Evolutionary conservation across 2,797 vertebrate species (phyloP).

Genomic region (Cottoperca gobio): DNA sequence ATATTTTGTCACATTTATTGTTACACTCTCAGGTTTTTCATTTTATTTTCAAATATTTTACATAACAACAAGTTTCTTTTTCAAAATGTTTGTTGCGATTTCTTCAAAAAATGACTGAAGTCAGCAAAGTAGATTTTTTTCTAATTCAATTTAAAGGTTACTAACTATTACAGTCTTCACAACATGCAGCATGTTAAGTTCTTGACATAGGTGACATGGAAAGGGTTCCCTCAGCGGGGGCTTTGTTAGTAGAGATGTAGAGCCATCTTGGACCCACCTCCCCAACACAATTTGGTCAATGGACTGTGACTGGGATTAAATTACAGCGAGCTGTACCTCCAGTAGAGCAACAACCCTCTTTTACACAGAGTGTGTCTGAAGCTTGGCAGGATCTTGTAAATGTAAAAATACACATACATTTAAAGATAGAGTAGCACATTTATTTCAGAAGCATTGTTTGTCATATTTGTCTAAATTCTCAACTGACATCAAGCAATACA

Average conservation of each 20-base stretch:
- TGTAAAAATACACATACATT: neutral
- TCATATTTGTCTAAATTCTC: too few species aligned
- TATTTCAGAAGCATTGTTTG: too few species aligned
- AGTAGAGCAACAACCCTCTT: neutral
- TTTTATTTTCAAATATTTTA: neutral
- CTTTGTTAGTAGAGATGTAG: conserved; percentile 12
- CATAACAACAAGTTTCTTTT: neutral
- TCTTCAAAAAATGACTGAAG: neutral
- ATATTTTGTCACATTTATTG: neutral
- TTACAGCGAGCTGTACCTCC: conserved; percentile 17
- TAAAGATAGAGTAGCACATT: neutral
- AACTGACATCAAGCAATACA: too few species aligned
- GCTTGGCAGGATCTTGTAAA: conserved; percentile 6
- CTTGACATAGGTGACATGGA: neutral
- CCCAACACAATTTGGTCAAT: neutral
- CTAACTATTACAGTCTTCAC: neutral
- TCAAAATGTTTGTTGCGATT: neutral
- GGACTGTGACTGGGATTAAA: conserved; percentile 26
- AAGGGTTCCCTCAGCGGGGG: neutral
- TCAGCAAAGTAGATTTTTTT: neutral
- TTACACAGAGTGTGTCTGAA: neutral
- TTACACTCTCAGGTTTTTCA: neutral
- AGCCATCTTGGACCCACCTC: neutral
- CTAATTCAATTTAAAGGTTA: neutral
- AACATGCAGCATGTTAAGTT: neutral